Conservation (phyloP, 35 echinoderm and acorn worm genomes). For the Diadema setosum region DNA sequence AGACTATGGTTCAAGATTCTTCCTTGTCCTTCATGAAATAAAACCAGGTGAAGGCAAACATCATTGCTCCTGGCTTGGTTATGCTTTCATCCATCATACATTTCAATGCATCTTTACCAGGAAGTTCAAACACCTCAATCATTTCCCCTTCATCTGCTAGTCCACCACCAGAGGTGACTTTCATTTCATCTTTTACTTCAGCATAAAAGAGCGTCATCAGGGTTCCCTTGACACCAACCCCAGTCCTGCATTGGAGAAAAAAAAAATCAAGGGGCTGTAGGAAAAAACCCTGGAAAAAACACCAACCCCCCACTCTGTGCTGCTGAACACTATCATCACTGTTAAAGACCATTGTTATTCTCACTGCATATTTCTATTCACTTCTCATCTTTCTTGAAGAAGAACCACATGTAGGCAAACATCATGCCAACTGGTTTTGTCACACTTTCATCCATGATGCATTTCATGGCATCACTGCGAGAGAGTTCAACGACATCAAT, state of each 20-base stretch:
- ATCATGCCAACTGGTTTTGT: constrained; percentile 67
- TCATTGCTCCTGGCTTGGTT: constrained; percentile 54
- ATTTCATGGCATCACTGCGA: not conserved
- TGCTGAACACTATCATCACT: too few relatives aligned
- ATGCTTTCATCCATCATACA: constrained; percentile 57
- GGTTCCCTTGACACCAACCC: constrained; percentile 57
- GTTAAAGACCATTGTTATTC: too few relatives aligned
- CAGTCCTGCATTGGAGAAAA: constrained; percentile 11
- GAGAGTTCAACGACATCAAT: constrained; percentile 64
- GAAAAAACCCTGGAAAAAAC: too few relatives aligned
- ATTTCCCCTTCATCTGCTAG: constrained; percentile 57
- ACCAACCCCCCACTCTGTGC: too few relatives aligned
- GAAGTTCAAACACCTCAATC: constrained; percentile 58
- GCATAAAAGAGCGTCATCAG: constrained; percentile 69
- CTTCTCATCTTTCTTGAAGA: constrained; percentile 8
- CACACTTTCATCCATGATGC: constrained; percentile 50
- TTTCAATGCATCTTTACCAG: constrained; percentile 4
- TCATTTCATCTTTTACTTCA: constrained; percentile 77
- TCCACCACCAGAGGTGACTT: constrained; percentile 54
- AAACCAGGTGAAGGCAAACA: constrained; percentile 75
- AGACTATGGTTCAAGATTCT: too few relatives aligned
- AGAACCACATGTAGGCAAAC: constrained; percentile 73
- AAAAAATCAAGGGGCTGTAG: too few relatives aligned
- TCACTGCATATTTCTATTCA: not conserved
- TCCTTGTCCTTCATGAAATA: constrained; percentile 10